Conservation (phyloP, 2,888 invertebrate species). For the Cheilosia pagana region DNA sequence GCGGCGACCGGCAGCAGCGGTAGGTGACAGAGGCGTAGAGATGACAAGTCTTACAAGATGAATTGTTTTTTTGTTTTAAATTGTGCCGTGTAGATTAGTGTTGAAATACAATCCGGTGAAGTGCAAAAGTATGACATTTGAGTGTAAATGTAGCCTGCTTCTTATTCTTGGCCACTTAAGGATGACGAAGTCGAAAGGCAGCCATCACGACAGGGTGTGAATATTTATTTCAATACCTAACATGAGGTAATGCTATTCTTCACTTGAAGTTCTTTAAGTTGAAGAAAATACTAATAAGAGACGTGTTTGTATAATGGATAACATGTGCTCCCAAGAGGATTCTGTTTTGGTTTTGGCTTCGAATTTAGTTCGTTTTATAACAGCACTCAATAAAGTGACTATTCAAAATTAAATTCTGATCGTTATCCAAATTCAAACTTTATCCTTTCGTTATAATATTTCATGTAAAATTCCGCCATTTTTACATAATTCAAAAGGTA, state of each 20-base stretch:
- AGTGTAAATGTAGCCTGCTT: constrained; percentile 46
- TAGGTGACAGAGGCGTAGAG: constrained; percentile 19
- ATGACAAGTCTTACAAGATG: constrained; percentile 56
- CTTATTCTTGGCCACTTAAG: constrained; percentile 31
- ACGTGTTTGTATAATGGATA: too few relatives aligned
- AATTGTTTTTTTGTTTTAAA: constrained; percentile 17
- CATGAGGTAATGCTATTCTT: constrained; percentile 4
- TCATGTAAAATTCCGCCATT: too few relatives aligned
- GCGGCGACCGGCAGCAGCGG: not conserved
- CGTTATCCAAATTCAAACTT: too few relatives aligned
- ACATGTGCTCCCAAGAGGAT: too few relatives aligned
- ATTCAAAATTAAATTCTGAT: too few relatives aligned
- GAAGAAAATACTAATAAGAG: too few relatives aligned
- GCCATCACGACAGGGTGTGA: constrained; percentile 39
- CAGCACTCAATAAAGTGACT: too few relatives aligned
- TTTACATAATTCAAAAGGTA: too few relatives aligned
- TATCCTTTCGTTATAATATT: too few relatives aligned
- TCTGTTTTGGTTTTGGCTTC: too few relatives aligned
- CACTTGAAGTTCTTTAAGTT: too few relatives aligned
- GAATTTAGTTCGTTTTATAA: too few relatives aligned
- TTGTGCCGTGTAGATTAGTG: not conserved
- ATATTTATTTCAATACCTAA: constrained; percentile 60
- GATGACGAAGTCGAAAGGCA: constrained; percentile 66
- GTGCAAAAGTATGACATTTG: constrained; percentile 25
- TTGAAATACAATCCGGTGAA: constrained; percentile 41